These are phyloP conservation scores for Coreius guichenoti DNA, from an alignment of 2,797 vertebrate genomes.

Conservation along the genomic window DNA sequence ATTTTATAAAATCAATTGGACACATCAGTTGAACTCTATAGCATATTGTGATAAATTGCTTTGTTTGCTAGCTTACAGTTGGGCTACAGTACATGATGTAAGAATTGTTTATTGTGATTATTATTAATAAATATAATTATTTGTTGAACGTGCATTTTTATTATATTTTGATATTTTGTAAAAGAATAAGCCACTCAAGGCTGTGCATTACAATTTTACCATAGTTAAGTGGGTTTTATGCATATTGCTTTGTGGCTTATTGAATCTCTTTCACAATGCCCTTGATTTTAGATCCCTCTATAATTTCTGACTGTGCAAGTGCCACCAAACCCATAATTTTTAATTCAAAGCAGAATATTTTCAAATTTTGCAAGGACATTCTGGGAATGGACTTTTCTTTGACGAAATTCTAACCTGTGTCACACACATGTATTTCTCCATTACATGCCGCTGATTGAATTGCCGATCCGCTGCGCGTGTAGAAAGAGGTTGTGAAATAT, in stretches of 20 bases:
- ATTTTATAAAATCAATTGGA: not conserved
- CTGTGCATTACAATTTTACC: not conserved
- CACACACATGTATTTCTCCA: slow-evolving; percentile 38
- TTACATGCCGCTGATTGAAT: slow-evolving; percentile 49
- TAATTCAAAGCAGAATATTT: not conserved
- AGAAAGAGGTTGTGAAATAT: slow-evolving; percentile 54
- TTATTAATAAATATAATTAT: not conserved
- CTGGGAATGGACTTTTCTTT: not conserved
- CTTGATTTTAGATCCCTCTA: not conserved
- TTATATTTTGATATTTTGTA: not conserved
- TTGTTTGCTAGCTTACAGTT: not conserved
- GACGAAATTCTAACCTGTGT: slow-evolving; percentile 6
- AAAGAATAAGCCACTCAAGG: not conserved
- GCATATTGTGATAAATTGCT: not conserved
- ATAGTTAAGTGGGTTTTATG: not conserved
- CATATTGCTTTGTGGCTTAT: not conserved
- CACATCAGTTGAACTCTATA: not conserved
- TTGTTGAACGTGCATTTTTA: not conserved
- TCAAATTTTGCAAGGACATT: not conserved
- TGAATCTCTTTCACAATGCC: not conserved
- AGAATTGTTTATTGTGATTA: not conserved
- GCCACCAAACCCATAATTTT: not conserved
- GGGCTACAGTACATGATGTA: not conserved
- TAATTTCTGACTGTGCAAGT: not conserved
- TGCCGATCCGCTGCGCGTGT: not conserved